phyloP scores from a whole-genome alignment of 2,113 vertebrate genomes.

The Platycercus adscitus region DNA sequence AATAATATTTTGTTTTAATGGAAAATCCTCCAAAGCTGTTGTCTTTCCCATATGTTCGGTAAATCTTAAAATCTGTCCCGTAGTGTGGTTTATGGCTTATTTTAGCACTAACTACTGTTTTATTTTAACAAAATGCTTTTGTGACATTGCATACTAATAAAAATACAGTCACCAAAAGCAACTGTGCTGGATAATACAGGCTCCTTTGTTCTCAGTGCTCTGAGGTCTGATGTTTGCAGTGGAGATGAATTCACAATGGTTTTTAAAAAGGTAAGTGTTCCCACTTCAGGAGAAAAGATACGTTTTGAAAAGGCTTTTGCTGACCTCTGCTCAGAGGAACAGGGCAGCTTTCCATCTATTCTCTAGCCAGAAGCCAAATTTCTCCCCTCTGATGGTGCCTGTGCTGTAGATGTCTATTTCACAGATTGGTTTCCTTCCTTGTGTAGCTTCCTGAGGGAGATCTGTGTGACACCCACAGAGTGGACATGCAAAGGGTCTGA shows the following conservation, averaged over 20 bases:
- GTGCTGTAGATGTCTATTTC: neutral
- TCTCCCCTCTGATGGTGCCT: neutral
- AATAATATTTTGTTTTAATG: conserved; percentile 56
- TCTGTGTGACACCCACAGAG: neutral
- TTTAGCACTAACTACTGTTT: conserved; percentile 14
- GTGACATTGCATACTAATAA: conserved; percentile 22
- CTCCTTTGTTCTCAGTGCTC: conserved; percentile 38
- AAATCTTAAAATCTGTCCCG: conserved; percentile 32
- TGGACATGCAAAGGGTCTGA: rapidly evolving
- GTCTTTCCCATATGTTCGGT: conserved; percentile 36
- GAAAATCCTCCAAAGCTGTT: conserved; percentile 26
- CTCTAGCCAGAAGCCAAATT: neutral
- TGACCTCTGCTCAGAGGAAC: neutral
- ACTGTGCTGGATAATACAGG: neutral
- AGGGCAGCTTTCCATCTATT: neutral
- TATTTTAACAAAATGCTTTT: conserved; percentile 57
- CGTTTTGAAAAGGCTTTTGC: neutral
- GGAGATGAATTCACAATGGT: neutral
- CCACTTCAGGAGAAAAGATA: neutral
- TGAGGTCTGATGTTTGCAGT: neutral
- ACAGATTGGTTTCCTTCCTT: neutral
- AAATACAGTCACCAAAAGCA: conserved; percentile 33
- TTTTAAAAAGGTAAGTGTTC: neutral
- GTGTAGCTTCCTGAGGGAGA: neutral
- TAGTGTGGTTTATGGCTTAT: conserved; percentile 45